A percentile compares a stretch with the other conserved stretches of the same genome.
Evolutionary conservation across 2,888 invertebrate genomes (phyloP).

Genomic region (Tipula vernalis): DNA sequence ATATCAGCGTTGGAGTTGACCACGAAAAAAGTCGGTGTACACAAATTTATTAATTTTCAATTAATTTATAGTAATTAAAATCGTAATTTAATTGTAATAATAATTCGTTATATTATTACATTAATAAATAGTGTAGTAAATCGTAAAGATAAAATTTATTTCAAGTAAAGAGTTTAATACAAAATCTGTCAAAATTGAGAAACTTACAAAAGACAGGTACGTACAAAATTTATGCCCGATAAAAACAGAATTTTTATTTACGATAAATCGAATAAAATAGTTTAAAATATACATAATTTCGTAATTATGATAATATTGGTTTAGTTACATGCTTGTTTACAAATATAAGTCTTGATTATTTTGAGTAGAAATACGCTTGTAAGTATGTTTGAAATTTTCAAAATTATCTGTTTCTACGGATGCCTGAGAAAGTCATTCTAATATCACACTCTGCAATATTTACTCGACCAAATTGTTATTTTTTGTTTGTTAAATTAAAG

Average conservation of each 20-base stretch:
- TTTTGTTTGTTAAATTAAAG: not conserved
- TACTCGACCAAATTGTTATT: not conserved
- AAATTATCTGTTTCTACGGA: constrained; percentile 9
- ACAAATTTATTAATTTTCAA: not conserved
- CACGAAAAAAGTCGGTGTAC: constrained; percentile 6
- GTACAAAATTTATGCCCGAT: not conserved
- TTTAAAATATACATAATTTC: not conserved
- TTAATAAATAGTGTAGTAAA: not conserved
- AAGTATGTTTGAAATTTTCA: not conserved
- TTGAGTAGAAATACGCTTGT: not conserved
- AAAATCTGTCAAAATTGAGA: constrained; percentile 10
- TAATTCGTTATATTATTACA: not conserved
- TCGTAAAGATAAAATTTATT: not conserved
- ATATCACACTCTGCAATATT: not conserved
- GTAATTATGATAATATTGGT: not conserved
- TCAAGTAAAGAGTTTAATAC: not conserved
- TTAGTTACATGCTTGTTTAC: not conserved
- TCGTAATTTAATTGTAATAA: not conserved
- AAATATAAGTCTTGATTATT: not conserved
- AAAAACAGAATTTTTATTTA: not conserved
- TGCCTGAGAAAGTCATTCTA: not conserved
- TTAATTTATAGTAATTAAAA: not conserved
- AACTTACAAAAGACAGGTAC: not conserved
- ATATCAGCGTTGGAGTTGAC: constrained; percentile 10
- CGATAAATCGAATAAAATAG: not conserved